These are phyloP conservation scores for Tapirus terrestris DNA, from an alignment of 2,113 vertebrate genomes.

Conservation along the genomic window DNA sequence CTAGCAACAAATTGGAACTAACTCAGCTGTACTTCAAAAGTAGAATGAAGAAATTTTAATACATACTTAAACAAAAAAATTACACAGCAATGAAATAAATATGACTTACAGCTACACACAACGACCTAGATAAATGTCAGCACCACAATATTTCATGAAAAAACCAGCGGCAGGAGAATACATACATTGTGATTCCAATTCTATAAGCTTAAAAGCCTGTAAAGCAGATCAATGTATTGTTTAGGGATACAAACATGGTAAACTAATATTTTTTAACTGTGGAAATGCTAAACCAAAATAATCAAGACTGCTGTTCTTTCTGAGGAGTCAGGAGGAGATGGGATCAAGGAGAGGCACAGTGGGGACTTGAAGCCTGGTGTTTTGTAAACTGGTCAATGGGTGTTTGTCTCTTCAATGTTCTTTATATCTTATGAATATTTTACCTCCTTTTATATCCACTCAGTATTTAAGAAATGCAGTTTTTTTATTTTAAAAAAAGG, in stretches of 20 bases:
- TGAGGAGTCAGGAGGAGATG: not conserved
- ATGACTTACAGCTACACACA: not conserved
- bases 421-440: not conserved
- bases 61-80: not conserved
- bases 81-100: not conserved
- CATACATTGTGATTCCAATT: not conserved
- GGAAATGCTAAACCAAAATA: not conserved
- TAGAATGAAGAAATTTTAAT: not conserved
- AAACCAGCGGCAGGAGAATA: not conserved
- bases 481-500: not conserved
- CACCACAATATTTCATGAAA: not conserved
- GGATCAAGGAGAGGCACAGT: not conserved
- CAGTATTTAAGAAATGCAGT: not conserved
- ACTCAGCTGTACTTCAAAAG: not conserved
- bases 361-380: not conserved
- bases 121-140: not conserved
- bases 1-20: not conserved
- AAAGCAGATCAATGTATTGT: not conserved
- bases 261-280: not conserved
- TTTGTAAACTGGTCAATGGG: not conserved
- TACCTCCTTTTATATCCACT: not conserved
- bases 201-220: not conserved
- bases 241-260: not conserved
- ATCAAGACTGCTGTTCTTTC: not conserved
- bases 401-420: not conserved